Base-by-base conservation (phyloP, 1,140 invertebrate species). In the Caenorhabditis brenneri region DNA sequence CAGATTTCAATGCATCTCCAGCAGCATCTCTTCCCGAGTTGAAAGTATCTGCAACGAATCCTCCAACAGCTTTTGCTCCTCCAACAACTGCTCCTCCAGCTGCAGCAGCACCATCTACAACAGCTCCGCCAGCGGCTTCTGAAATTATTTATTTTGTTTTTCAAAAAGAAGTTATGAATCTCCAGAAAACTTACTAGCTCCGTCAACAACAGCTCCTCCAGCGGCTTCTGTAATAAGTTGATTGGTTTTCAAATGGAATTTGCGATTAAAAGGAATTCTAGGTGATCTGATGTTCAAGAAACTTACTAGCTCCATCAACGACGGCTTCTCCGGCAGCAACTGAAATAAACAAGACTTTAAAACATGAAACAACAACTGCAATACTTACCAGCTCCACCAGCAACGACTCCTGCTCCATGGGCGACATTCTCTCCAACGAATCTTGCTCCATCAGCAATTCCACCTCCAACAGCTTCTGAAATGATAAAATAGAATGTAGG, bases 311-410 rank as follows among this genome's bases (percentile, higher is more conserved):
- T 31, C 51, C 80, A 29, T 65, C 80, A 22, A 46, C 53, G 1
- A 82, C 80, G 12, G 53, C 31, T 48, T 65, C 55, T 58, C 80
- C 80, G 60, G 46, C 81, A 36, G 58, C 36, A 24, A 46, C 81
- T 36, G 58, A 15, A 69, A 69, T 27, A 12, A 10, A 55, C 5
- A 42, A 42, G 12, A 42, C 39, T 5, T 10, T 15, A 27, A 1
- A 9, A 7, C 2, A 27, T 12, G 19, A 2, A 1, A 10, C 12
- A 27, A 55, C 7, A 12, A 10, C 27, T 1, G 24, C 22, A 1
- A 24, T 55, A 55, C 22, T 2, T 27, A 55, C 53, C 53, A 27
- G 24, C 53, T 55, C 53, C 53, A 29, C 58, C 58, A 36, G 58
- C 58, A 65, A 65, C 31, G 19, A 36, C 58, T 65, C 31, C 79